These are phyloP conservation scores for Chorisops tibialis DNA, from an alignment of 2,888 invertebrate species.

Conservation along the genomic window DNA sequence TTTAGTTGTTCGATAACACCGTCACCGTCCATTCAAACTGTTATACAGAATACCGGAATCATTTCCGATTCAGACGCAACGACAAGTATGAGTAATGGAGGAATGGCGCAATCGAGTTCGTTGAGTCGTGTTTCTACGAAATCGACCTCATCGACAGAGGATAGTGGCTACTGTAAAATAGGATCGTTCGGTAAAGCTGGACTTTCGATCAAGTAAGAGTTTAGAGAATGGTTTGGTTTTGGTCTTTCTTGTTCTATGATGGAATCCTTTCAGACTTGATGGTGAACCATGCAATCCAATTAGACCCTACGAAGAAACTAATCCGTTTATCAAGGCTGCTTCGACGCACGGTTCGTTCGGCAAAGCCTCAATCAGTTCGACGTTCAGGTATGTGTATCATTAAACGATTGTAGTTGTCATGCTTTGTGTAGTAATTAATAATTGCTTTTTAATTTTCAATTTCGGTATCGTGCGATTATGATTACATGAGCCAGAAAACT, in stretches of 20 bases:
- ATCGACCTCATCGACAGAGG: slow-evolving; percentile 51
- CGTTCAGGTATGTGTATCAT: slow-evolving; percentile 45
- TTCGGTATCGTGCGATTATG: no score
- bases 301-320: slow-evolving; percentile 51
- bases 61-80: slow-evolving; percentile 8
- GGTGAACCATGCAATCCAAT: slow-evolving; percentile 43
- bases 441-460: no score
- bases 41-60: slow-evolving; percentile 44
- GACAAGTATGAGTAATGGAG: slow-evolving; percentile 12
- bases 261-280: slow-evolving; percentile 33
- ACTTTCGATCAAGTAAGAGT: slow-evolving; percentile 47
- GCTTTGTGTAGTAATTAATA: no score
- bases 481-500: no score
- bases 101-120: slow-evolving; percentile 37
- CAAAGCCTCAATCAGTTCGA: slow-evolving; percentile 52
- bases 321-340: slow-evolving; percentile 46
- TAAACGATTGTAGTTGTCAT: no score
- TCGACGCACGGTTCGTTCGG: slow-evolving; percentile 52
- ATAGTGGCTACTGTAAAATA: slow-evolving; percentile 48
- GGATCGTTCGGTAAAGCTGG: slow-evolving; percentile 54
- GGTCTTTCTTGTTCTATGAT: background rate
- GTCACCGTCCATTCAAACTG: slow-evolving; percentile 50
- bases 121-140: slow-evolving; percentile 51
- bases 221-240: background rate
- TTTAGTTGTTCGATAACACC: slow-evolving; percentile 41